These are phyloP conservation scores for Hirtodrosophila duncani DNA, from an alignment of 2,888 invertebrate genomes.

Conservation along the genomic window DNA sequence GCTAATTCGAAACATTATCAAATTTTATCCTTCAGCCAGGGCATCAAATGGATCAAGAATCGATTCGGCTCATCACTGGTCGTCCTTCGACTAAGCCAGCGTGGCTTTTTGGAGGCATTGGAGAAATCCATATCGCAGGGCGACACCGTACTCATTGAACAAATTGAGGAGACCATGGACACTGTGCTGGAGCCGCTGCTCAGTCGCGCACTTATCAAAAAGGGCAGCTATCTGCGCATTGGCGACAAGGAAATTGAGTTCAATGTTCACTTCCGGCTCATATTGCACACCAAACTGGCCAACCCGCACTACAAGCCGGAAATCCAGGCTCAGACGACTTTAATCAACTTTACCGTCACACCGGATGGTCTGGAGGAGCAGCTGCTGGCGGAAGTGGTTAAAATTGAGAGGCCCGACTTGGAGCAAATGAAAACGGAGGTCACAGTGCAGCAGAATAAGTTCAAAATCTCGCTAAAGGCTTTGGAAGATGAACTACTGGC, in stretches of 20 bases:
- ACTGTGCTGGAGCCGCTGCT: constrained; percentile 94
- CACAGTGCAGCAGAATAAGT: constrained; percentile 95
- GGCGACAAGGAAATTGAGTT: constrained; percentile 97
- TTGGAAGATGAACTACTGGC: constrained; percentile 94
- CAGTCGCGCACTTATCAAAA: constrained; percentile 92
- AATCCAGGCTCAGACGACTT: constrained; percentile 96
- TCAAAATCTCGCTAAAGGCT: constrained; percentile 93
- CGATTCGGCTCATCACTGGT: constrained; percentile 86
- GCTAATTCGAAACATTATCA: background rate
- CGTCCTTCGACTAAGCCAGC: constrained; percentile 88
- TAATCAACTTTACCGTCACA: constrained; percentile 97
- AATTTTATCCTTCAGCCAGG: constrained; percentile 81
- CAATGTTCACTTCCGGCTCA: constrained; percentile 87
- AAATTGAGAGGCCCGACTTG: constrained; percentile 94
- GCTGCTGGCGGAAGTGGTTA: constrained; percentile 94
- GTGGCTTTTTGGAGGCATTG: constrained; percentile 90
- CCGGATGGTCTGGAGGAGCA: constrained; percentile 97
- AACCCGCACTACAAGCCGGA: constrained; percentile 99
- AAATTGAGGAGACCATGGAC: constrained; percentile 94
- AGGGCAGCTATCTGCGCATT: constrained; percentile 88
- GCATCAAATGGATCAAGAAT: constrained; percentile 96
- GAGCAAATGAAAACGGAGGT: constrained; percentile 90
- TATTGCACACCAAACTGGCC: constrained; percentile 95
- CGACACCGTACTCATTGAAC: constrained; percentile 89
- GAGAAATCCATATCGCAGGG: constrained; percentile 88